A percentile compares a stretch with the other conserved stretches of the same genome.
phyloP scores from a whole-genome alignment of 2,113 vertebrate species.

The Podilymbus podiceps region DNA sequence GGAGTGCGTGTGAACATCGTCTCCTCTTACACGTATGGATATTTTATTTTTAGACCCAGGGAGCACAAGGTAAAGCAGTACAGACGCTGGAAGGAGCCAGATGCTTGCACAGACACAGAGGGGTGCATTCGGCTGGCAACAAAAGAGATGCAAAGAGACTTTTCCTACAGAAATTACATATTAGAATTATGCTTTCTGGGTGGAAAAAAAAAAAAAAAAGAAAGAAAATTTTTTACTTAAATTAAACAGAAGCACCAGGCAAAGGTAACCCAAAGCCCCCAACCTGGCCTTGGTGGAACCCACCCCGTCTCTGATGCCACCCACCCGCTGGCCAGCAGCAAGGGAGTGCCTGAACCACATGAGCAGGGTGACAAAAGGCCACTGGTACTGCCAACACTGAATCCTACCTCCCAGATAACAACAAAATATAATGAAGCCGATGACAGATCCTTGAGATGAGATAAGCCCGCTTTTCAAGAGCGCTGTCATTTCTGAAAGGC shows the following conservation, averaged over 20 bases:
- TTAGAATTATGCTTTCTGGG: not conserved
- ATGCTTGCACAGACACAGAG: slow-evolving; percentile 47
- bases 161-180: not conserved
- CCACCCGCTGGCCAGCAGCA: not conserved
- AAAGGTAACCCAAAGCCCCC: not conserved
- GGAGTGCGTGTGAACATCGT: not conserved
- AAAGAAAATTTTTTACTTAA: not conserved
- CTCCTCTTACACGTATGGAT: slow-evolving; percentile 37
- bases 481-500: not conserved
- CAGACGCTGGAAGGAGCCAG: slow-evolving; percentile 50
- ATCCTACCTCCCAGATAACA: not conserved
- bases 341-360: not conserved
- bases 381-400: accelerated
- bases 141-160: not conserved
- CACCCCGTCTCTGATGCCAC: accelerated
- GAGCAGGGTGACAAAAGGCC: not conserved
- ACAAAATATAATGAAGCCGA: not conserved
- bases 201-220: not conserved
- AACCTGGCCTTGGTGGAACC: not conserved
- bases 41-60: slow-evolving; percentile 68
- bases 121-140: not conserved
- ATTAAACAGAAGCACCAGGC: not conserved
- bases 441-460: not conserved
- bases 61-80: slow-evolving; percentile 56
- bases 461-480: not conserved